These are phyloP conservation scores for Todiramphus chloris DNA, from an alignment of 2,113 vertebrate species.

Conservation along the genomic window DNA sequence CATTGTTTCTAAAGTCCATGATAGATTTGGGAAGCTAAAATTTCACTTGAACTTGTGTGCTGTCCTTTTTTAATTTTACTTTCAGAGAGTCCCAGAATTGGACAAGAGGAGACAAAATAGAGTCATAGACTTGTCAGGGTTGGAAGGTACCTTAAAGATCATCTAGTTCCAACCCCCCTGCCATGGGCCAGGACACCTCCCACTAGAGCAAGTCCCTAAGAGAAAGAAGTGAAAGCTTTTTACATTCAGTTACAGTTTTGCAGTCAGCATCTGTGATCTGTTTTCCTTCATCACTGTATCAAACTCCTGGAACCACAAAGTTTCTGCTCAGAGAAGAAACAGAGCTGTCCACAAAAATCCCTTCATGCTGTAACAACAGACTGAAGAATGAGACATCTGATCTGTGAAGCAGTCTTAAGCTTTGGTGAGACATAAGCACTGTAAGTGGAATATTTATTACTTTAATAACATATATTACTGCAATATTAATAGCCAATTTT, in stretches of 20 bases:
- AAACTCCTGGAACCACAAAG: background rate
- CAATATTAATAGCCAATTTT: background rate
- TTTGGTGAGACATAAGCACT: background rate
- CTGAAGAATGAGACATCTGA: background rate
- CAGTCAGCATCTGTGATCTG: background rate
- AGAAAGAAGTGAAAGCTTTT: background rate
- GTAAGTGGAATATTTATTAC: background rate
- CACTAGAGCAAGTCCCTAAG: background rate
- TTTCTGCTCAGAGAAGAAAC: background rate
- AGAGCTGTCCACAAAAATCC: background rate
- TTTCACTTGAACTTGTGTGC: background rate
- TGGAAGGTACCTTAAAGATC: too few species aligned
- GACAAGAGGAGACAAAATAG: background rate
- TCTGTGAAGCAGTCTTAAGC: background rate
- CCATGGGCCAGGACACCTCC: too few species aligned
- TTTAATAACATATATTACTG: slow-evolving; percentile 4
- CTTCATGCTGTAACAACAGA: background rate
- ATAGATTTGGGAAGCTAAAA: background rate
- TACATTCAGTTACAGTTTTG: background rate
- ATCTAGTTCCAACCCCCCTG: too few species aligned
- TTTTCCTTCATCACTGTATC: background rate
- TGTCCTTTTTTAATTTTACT: background rate
- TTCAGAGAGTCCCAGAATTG: background rate
- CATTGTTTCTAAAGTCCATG: background rate
- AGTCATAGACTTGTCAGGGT: too few species aligned